Evolutionary conservation across 2,888 invertebrate species (phyloP).

Genomic region (Scotopteryx bipunctaria): DNA sequence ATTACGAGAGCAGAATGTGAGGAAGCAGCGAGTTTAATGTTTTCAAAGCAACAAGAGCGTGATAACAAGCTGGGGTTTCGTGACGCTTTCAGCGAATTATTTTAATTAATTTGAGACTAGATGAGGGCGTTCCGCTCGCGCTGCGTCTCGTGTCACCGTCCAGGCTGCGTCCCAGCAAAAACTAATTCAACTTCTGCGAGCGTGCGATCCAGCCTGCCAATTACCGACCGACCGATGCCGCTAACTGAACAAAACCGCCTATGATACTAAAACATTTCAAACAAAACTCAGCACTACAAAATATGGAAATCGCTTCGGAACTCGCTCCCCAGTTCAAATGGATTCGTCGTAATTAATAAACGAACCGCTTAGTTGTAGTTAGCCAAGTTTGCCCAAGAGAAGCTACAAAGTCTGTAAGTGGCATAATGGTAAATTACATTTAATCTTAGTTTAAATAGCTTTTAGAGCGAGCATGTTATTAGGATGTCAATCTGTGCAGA

Average conservation of each 20-base stretch:
- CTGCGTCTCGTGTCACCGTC: conserved; percentile 31
- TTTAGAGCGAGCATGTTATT: conserved; percentile 23
- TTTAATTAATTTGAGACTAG: conserved; percentile 60
- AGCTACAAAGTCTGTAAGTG: conserved; percentile 38
- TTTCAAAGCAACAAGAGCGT: conserved; percentile 53
- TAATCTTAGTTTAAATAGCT: conserved; percentile 32
- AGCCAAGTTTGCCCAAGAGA: conserved; percentile 37
- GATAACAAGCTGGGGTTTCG: conserved; percentile 56
- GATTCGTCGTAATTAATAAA: conserved; percentile 40
- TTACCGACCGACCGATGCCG: conserved; percentile 34
- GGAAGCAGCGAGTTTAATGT: conserved; percentile 42
- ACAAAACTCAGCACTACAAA: conserved; percentile 36
- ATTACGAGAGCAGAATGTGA: conserved; percentile 35
- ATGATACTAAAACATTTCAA: conserved; percentile 29
- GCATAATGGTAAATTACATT: conserved; percentile 37
- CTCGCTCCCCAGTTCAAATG: conserved; percentile 31
- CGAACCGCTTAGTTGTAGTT: conserved; percentile 40
- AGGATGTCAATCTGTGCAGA: conserved; percentile 5
- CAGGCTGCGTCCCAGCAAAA: conserved; percentile 39
- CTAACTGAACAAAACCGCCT: conserved; percentile 31
- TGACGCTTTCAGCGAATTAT: conserved; percentile 57
- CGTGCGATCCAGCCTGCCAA: conserved; percentile 39
- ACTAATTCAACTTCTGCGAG: conserved; percentile 50
- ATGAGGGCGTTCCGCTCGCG: conserved; percentile 38
- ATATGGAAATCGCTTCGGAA: conserved; percentile 36